These are phyloP conservation scores for Urosaurus nigricauda DNA, from an alignment of 2,797 vertebrate species.

Conservation along the genomic window DNA sequence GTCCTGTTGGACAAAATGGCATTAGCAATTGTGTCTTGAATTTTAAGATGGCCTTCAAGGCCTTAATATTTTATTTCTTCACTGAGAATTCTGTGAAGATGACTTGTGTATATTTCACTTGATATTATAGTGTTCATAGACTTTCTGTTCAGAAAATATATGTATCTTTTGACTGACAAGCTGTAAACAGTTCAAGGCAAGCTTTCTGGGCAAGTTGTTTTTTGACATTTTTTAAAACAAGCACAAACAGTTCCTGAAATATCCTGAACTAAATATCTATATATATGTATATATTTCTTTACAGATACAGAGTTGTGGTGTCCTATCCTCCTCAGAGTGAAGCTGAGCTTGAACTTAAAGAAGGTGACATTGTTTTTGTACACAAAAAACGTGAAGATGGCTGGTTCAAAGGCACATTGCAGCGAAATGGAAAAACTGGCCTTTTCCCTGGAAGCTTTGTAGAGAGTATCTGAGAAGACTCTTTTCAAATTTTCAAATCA, in stretches of 20 bases:
- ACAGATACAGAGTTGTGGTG: slow-evolving; percentile 96
- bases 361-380: slow-evolving; percentile 98
- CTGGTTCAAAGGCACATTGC: slow-evolving; percentile 99
- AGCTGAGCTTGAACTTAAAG: slow-evolving; percentile 98
- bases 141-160: slow-evolving; percentile 12
- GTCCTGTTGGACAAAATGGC: not conserved
- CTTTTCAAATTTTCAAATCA: slow-evolving; percentile 51
- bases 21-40: not conserved
- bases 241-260: not conserved
- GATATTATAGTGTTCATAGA: not conserved
- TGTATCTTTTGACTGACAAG: slow-evolving; percentile 19
- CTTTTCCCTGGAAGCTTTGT: slow-evolving; percentile 99
- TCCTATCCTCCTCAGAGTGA: slow-evolving; percentile 98
- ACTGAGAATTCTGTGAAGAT: not conserved
- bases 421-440: slow-evolving; percentile 95
- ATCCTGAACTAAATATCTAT: not conserved
- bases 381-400: slow-evolving; percentile 98
- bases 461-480: slow-evolving; percentile 89
- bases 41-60: not conserved
- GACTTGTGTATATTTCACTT: not conserved
- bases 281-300: slow-evolving; percentile 46
- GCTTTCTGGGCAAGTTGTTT: slow-evolving; percentile 16
- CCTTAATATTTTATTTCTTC: not conserved
- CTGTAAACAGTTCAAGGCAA: slow-evolving; percentile 27
- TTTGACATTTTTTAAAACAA: slow-evolving; percentile 15